A percentile compares a stretch with the other conserved stretches of the same genome.
Conservation (phyloP, 2,113 vertebrate genomes). For the Rafetus swinhoei region DNA sequence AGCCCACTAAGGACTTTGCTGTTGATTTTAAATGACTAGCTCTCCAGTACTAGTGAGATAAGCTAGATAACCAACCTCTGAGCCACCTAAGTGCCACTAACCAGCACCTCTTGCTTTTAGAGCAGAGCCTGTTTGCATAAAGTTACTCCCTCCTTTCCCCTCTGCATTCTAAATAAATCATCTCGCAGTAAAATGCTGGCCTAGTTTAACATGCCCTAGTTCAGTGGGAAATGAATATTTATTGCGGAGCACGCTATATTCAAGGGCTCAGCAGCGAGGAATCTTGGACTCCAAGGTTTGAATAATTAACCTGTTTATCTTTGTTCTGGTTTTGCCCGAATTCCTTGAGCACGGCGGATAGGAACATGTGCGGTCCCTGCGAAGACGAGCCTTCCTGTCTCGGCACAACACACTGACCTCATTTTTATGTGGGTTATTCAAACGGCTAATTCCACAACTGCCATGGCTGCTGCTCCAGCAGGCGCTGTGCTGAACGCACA, state of each 20-base stretch:
- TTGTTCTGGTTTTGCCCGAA: background rate
- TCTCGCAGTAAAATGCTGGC: background rate
- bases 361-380: background rate
- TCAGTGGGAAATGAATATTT: slow-evolving; percentile 36
- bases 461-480: background rate
- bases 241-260: background rate
- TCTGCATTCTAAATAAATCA: background rate
- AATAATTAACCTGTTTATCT: slow-evolving; percentile 27
- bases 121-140: background rate
- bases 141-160: background rate
- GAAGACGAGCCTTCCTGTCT: background rate
- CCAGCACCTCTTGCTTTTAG: background rate
- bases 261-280: background rate
- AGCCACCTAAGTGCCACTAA: background rate
- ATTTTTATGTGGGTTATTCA: slow-evolving; percentile 38
- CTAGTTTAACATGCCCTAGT: slow-evolving; percentile 13
- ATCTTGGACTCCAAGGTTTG: background rate
- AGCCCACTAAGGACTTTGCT: background rate
- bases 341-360: background rate
- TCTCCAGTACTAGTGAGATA: background rate
- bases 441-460: background rate
- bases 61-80: background rate
- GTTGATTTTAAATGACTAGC: background rate
- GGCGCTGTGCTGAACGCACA: background rate
- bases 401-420: slow-evolving; percentile 10